Conservation (phyloP, 2,113 vertebrate species). For the Dromas ardeola region DNA sequence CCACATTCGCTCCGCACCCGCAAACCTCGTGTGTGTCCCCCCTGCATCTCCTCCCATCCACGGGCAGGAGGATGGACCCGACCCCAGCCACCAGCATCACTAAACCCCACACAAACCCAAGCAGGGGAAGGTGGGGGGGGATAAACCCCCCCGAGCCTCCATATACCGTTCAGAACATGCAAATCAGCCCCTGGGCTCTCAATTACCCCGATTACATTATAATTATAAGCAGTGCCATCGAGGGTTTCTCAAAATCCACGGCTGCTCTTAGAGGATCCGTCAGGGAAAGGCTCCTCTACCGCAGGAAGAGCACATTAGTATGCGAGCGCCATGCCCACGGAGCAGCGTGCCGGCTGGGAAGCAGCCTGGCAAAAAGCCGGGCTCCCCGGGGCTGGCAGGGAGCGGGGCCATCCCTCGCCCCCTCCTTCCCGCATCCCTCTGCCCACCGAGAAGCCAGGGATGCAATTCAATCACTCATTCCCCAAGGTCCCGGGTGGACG, state of each 20-base stretch:
- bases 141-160: slow-evolving; percentile 36
- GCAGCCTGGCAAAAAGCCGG: neutral
- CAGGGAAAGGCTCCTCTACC: slow-evolving; percentile 40
- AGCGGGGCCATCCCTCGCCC: rapidly evolving
- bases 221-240: slow-evolving; percentile 67
- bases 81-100: neutral
- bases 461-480: rapidly evolving
- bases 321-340: neutral
- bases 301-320: slow-evolving; percentile 60
- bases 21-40: neutral
- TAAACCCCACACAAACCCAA: neutral
- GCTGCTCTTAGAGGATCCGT: slow-evolving; percentile 62
- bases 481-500: rapidly evolving
- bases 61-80: neutral
- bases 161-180: slow-evolving; percentile 23
- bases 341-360: neutral
- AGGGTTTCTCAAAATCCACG: slow-evolving; percentile 59
- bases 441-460: rapidly evolving
- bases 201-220: slow-evolving; percentile 72
- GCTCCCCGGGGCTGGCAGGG: neutral
- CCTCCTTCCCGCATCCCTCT: neutral
- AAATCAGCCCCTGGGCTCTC: slow-evolving; percentile 58
- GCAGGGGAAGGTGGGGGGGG: neutral
- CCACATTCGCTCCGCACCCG: neutral
- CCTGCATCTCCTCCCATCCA: neutral